Evolutionary conservation across 2,888 invertebrate species (phyloP).

Genomic region (Eristalis arbustorum): DNA sequence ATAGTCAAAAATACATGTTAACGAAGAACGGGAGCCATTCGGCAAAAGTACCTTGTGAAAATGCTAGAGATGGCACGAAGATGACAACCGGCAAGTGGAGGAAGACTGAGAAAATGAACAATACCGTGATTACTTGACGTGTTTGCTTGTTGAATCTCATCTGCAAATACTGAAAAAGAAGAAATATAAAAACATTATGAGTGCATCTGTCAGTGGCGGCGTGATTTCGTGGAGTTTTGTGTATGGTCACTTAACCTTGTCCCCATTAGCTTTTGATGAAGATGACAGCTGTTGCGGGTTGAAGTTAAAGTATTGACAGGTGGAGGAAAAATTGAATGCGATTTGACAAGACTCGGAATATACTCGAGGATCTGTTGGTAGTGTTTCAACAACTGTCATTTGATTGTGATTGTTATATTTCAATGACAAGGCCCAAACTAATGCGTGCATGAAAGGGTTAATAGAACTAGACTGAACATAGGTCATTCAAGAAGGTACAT

Average conservation of each 20-base stretch:
- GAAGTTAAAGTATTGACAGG: too few relatives aligned
- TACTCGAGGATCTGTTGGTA: too few relatives aligned
- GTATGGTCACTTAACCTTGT: background rate
- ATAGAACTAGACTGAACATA: too few relatives aligned
- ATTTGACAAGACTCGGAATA: too few relatives aligned
- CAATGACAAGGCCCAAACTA: too few relatives aligned
- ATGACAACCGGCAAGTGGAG: constrained; percentile 77
- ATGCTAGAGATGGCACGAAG: constrained; percentile 78
- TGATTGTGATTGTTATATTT: too few relatives aligned
- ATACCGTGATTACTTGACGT: constrained; percentile 75
- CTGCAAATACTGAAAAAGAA: constrained; percentile 76
- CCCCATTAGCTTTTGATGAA: background rate
- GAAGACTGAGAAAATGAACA: constrained; percentile 75
- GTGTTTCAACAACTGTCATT: too few relatives aligned
- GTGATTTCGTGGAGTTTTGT: background rate
- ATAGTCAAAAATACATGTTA: background rate
- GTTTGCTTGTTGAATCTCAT: constrained; percentile 76
- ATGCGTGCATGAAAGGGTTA: too few relatives aligned
- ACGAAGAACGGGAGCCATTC: too few relatives aligned
- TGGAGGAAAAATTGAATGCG: too few relatives aligned
- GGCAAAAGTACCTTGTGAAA: constrained; percentile 76
- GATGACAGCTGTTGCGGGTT: too few relatives aligned
- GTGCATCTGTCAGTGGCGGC: background rate
- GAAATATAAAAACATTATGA: background rate
- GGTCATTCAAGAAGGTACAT: too few relatives aligned